A percentile compares a stretch with the other conserved stretches of the same genome.
phyloP scores from a whole-genome alignment of 2,888 invertebrate species.

The Kuschelorhynchus macadamiae region DNA sequence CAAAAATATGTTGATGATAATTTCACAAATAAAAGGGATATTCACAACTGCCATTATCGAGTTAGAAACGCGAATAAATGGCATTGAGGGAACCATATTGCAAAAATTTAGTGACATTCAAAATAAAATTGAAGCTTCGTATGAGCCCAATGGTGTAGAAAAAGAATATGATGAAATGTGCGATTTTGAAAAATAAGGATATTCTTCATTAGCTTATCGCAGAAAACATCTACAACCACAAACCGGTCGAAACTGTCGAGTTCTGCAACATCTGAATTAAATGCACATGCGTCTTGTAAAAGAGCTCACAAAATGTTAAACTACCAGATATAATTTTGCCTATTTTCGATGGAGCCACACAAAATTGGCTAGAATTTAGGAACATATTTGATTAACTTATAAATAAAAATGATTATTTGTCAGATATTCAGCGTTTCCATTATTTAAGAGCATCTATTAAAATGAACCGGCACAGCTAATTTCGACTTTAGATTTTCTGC shows the following conservation, averaged over 20 bases:
- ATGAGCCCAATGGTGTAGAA: constrained; percentile 28
- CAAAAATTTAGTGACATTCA: constrained; percentile 21
- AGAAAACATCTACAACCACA: constrained; percentile 16
- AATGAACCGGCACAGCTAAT: not conserved
- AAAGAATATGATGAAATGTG: constrained; percentile 21
- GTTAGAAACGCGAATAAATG: constrained; percentile 15
- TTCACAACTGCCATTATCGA: constrained; percentile 9
- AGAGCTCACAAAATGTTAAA: constrained; percentile 4
- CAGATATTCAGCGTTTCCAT: constrained; percentile 1
- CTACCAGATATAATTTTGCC: constrained; percentile 18
- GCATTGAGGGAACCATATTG: constrained; percentile 15
- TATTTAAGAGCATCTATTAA: not conserved
- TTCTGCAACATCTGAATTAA: not conserved
- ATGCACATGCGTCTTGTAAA: no score
- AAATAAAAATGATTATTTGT: constrained; percentile 21
- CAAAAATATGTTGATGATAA: constrained; percentile 16
- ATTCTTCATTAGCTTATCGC: constrained; percentile 19
- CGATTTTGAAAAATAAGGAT: constrained; percentile 28
- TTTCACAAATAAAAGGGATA: constrained; percentile 11
- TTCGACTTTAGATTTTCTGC: constrained; percentile 19
- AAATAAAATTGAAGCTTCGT: constrained; percentile 28
- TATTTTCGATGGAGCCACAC: constrained; percentile 33
- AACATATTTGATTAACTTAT: constrained; percentile 7
- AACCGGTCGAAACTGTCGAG: not conserved
- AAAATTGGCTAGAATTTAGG: constrained; percentile 28